Base-by-base conservation (phyloP, 23 tunicate species). In the Oikopleura dioica region DNA sequence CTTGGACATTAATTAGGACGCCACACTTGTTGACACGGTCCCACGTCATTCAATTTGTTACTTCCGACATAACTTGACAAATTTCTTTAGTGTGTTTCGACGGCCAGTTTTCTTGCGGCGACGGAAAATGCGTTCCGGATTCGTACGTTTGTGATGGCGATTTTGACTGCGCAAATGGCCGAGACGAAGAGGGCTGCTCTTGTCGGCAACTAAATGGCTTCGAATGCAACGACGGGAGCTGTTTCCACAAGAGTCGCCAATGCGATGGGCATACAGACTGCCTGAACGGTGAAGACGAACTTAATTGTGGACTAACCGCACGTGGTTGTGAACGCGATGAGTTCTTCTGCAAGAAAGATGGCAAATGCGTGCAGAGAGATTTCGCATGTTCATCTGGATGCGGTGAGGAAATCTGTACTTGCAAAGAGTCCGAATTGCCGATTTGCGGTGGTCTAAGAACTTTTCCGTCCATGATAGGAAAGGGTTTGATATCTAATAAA, bases 391-490 rank as follows among this genome's bases (percentile, higher is more conserved):
- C 55, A 9, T 44, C 55, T 9, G 16, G 16, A 9, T 44, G 55
- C 55, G 55, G 16, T 21, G 9, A 9, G 9, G 55, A 44, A 9
- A 44, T 44, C 55, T 44, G 55, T 44, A 44, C 55, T 9, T 44
- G 55, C 21, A 9, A 44, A 44, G 9, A 9, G 55, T 9, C 55
- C 55, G 55, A 44, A 9, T 44, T 44, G 55, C 55, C 55, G 16
- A 44, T 44, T 44, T 44, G 55, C 55, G 55, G 55, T 44, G 55
- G 55, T n/a, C n/a, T n/a, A n/a, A n/a, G n/a, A n/a, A n/a, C n/a
- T n/a, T n/a, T n/a, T n/a, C n/a, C n/a, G n/a, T n/a, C n/a, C n/a
- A n/a, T n/a, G n/a, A n/a, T n/a, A n/a, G n/a, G n/a, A n/a, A n/a
- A n/a, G n/a, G n/a, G n/a, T n/a, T n/a, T n/a, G n/a, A n/a, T n/a